A percentile compares a stretch with the other conserved stretches of the same genome.
phyloP scores from a whole-genome alignment of 2,888 invertebrate genomes.

The Acrocyrtus sp. region DNA sequence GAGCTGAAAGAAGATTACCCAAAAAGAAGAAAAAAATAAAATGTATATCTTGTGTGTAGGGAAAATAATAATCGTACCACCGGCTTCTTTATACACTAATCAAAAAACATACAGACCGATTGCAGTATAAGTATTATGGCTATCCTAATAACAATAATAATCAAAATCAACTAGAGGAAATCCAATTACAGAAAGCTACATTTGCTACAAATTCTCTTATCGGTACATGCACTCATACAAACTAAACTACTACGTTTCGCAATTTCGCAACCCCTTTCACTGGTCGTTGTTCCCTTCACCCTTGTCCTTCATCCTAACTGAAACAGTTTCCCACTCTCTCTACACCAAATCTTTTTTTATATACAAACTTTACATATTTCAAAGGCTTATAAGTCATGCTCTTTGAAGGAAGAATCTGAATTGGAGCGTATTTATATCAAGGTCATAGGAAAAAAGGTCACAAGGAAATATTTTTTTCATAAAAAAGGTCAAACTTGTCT shows the following conservation, averaged over 20 bases:
- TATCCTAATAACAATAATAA: conserved; percentile 9
- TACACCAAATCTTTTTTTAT: neutral
- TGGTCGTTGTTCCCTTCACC: too few relatives aligned
- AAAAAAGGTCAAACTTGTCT: conserved; percentile 21
- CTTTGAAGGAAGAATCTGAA: neutral
- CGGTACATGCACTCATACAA: neutral
- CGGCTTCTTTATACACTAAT: conserved; percentile 22
- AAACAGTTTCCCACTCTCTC: too few relatives aligned
- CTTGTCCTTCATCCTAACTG: too few relatives aligned
- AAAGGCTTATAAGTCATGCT: neutral
- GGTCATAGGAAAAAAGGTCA: conserved; percentile 8
- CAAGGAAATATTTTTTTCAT: too few relatives aligned
- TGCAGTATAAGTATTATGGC: neutral
- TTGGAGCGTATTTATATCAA: too few relatives aligned
- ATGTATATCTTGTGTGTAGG: too few relatives aligned
- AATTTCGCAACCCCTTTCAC: neutral
- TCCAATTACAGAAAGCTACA: conserved; percentile 27
- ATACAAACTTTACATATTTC: neutral
- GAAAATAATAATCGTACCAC: too few relatives aligned
- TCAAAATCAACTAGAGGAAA: conserved; percentile 15
- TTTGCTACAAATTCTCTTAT: too few relatives aligned
- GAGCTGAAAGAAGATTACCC: neutral
- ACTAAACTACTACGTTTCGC: neutral
- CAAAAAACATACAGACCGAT: neutral
- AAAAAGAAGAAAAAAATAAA: neutral